Conservation (phyloP, 2,888 invertebrate species). For the Dolichomitus sp. region DNA sequence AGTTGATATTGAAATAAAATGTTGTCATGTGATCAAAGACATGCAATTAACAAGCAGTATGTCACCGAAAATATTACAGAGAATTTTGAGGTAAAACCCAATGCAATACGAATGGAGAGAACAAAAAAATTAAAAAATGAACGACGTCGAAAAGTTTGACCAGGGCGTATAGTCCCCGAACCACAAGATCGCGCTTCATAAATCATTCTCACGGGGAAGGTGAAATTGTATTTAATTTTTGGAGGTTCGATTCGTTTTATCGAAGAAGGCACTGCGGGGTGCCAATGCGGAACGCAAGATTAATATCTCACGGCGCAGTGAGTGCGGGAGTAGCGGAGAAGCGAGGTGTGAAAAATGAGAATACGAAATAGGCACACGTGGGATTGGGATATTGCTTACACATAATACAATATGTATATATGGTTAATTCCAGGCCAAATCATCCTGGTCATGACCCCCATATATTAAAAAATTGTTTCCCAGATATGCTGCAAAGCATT, state of each 20-base stretch:
- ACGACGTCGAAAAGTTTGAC: slow-evolving; percentile 47
- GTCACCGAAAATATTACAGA: neutral
- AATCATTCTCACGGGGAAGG: slow-evolving; percentile 70
- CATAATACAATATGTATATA: slow-evolving; percentile 56
- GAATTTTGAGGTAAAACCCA: slow-evolving; percentile 10
- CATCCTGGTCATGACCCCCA: neutral
- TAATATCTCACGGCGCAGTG: slow-evolving; percentile 70
- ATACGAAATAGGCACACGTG: slow-evolving; percentile 68
- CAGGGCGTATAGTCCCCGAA: slow-evolving; percentile 57
- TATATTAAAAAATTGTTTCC: slow-evolving; percentile 1
- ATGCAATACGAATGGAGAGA: slow-evolving; percentile 32
- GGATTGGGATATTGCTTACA: slow-evolving; percentile 62
- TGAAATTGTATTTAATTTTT: slow-evolving; percentile 74
- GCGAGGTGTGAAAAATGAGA: slow-evolving; percentile 73
- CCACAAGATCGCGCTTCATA: slow-evolving; percentile 63
- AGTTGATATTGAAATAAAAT: neutral
- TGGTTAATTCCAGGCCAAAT: slow-evolving; percentile 17
- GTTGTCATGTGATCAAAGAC: neutral
- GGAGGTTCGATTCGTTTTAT: slow-evolving; percentile 74
- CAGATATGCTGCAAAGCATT: neutral
- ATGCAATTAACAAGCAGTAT: neutral
- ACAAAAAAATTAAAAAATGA: slow-evolving; percentile 30
- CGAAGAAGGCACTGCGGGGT: slow-evolving; percentile 69
- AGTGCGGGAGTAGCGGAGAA: slow-evolving; percentile 63
- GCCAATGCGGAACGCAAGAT: slow-evolving; percentile 71